Conservation (phyloP, 2,113 vertebrate species). For the Bos taurus region DNA sequence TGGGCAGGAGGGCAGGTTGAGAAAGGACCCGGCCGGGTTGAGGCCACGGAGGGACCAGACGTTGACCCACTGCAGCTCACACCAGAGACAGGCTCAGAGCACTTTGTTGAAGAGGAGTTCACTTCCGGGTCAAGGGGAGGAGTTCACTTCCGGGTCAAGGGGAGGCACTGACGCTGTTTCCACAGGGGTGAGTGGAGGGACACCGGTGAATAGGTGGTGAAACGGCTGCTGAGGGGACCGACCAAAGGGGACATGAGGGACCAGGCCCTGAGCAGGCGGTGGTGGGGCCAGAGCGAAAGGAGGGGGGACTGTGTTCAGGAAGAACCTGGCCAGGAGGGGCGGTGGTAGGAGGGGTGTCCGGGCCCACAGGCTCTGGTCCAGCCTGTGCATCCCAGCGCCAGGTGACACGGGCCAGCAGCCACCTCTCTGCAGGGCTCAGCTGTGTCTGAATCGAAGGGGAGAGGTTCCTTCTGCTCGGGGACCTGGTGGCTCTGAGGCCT, state of each 20-base stretch:
- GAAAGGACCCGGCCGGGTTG: fast-evolving
- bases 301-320: fast-evolving
- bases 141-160: not conserved
- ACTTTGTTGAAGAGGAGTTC: not conserved
- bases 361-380: not conserved
- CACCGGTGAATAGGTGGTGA: not conserved
- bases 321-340: not conserved
- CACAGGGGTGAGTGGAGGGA: too few species aligned
- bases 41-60: not conserved
- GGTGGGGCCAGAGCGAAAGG: not conserved
- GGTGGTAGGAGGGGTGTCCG: fast-evolving
- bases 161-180: not conserved
- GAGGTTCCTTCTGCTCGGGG: not conserved
- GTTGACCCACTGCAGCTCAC: not conserved
- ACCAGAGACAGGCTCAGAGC: not conserved
- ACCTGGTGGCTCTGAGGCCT: not conserved
- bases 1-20: not conserved
- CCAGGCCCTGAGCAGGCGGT: not conserved
- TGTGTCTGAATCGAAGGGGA: not conserved
- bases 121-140: not conserved
- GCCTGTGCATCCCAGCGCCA: fast-evolving
- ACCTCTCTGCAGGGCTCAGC: not conserved
- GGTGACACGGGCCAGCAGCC: fast-evolving
- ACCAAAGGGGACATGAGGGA: not conserved
- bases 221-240: fast-evolving